Base-by-base conservation (phyloP, 2,113 vertebrate species). In the Coregonus clupeaformis region DNA sequence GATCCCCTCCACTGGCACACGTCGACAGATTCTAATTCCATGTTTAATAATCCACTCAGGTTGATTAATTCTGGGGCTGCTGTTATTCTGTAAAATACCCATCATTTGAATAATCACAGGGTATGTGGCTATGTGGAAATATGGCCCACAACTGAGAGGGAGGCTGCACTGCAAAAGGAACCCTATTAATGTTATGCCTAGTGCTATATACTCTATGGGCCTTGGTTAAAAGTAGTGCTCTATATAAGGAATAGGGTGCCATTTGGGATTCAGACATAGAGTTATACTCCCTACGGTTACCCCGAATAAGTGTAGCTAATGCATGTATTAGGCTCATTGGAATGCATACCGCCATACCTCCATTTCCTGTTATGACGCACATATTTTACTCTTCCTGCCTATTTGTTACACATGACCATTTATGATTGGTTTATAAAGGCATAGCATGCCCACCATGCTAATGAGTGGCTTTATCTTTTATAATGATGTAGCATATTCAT, bases 41-140 rank as follows among this genome's bases (percentile, higher is more conserved):
- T 18, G 62, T 73, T 68, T 67, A 6, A n/a, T 74, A 78, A 70
- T 66, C 63, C 45, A 32, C 68, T 74, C n/a, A 4, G 14, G 49
- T 30, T 78, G 74, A 69, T 59, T 69, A 55, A 67, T 72, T 47
- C 70, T n/a, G 7, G 24, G 55, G 22, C 72, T 42, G 30, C 14
- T 22, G 83, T 87, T 89, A 85, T 55, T 91, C 84, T 87, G 85
- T 76, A 88, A 85, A 79, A 71, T 89, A 52, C 76, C 63, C 36
- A 78, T 87, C 75, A 87, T 81, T 74, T 77, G 65, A 71, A 71
- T 81, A 81, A 77, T 73, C 27, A 27, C 77, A 62, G 71, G 72
- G 75, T 66, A 70, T 71, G 86, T 45, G 30, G 20, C 12, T 22
- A 4, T 22, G 20, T 45, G 30, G 6, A 45, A 36, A 42, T 42